Conservation (phyloP, 2,888 invertebrate genomes). For the Rhagonycha fulva region DNA sequence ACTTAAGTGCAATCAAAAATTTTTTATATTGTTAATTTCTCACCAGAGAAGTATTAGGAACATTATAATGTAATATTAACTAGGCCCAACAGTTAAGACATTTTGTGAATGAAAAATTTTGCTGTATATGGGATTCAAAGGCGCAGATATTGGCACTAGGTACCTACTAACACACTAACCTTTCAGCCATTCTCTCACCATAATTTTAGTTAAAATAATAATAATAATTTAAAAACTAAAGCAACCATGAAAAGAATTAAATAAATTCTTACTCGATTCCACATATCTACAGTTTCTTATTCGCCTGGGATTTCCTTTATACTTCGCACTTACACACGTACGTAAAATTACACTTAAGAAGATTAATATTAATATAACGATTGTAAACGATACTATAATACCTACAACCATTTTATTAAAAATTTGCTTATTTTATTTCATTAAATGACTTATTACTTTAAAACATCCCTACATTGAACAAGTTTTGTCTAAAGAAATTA, state of each 20-base stretch:
- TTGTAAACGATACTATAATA: not conserved
- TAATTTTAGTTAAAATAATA: too few species aligned
- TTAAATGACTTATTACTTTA: not conserved
- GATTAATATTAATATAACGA: not conserved
- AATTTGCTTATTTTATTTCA: not conserved
- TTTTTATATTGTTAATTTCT: too few species aligned
- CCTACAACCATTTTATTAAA: not conserved
- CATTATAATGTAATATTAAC: too few species aligned
- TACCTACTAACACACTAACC: too few species aligned
- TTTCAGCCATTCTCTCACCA: too few species aligned
- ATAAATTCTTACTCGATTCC: slow-evolving; percentile 4
- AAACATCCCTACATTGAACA: not conserved
- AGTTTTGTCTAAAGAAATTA: not conserved
- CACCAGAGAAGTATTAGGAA: too few species aligned
- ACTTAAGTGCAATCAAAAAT: too few species aligned
- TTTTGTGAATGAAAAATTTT: too few species aligned
- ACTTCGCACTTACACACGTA: not conserved
- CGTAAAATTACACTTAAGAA: not conserved
- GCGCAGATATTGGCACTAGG: too few species aligned
- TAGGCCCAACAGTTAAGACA: too few species aligned
- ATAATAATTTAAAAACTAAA: not conserved
- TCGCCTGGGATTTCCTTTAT: not conserved
- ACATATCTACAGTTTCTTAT: not conserved
- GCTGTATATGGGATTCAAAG: too few species aligned
- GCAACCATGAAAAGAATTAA: not conserved